Base-by-base conservation (phyloP, 2,797 vertebrate genomes). In the Botia kubotai region DNA sequence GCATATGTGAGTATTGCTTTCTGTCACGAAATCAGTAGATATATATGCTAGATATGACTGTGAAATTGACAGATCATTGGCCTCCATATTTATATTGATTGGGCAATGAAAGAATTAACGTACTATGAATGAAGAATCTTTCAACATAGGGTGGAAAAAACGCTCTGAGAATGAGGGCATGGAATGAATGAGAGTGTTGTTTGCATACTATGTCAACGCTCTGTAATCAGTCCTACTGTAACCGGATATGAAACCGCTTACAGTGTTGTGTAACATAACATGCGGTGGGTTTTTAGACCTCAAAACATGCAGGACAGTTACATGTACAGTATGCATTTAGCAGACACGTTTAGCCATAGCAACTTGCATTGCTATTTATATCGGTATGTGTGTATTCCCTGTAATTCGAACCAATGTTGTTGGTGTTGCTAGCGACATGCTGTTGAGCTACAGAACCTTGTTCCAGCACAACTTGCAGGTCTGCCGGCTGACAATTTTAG, bases 1-100 rank as follows among this genome's bases (percentile, higher is more conserved):
- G 92, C 92, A 36, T 95, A 95, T 84, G 95, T 96, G 80, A 95
- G 95, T 95, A 85, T 26, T 7, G 1, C 0, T 70, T 29, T 52
- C 26, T 46, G 23, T 1, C 10, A 23, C 10, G 3, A 33, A 13
- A 39, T 16, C 2, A 6, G n/a, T n/a, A 17, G 1, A 12, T 55
- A n/a, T 48, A 8, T 72, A 50, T 21, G 12, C 14, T 53, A 58
- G 43, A 29, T 53, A 52, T 52, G 26, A 19, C 43, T 29, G 8
- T 8, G 36, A 50, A 5, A 33, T 16, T n/a, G 21, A 26, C 5
- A 63, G 21, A 46, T 26, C 17, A 14, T 23, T 58, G 19, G 29
- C 2, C 6, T 63, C 14, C 33, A 16, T 3, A 17, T 16, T 29
- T 33, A 33, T 14, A 63, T 7, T 33, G 19, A 58, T 58, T 29